phyloP scores from a whole-genome alignment of 1,140 invertebrate species.

The Drosophila saltans region DNA sequence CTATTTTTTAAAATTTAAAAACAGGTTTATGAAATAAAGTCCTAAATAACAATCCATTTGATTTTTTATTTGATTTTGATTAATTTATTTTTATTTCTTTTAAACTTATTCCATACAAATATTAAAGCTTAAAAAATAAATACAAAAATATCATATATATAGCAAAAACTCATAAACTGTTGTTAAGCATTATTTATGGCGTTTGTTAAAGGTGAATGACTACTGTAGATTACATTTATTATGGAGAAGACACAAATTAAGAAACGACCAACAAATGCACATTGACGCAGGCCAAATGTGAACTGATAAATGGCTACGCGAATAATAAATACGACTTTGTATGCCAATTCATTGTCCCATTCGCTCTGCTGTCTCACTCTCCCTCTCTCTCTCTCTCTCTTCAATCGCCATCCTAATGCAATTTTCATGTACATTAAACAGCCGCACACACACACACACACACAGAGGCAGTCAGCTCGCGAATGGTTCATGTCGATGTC shows the following conservation, averaged over 20 bases:
- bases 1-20: too few relatives aligned
- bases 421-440: constrained; percentile 23
- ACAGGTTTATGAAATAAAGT: too few relatives aligned
- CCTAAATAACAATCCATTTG: too few relatives aligned
- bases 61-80: too few relatives aligned
- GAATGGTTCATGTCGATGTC: constrained; percentile 7
- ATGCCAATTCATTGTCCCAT: constrained; percentile 5
- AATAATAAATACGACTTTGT: constrained; percentile 20
- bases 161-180: too few relatives aligned
- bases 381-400: background rate
- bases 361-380: background rate
- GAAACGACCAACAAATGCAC: constrained; percentile 21
- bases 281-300: constrained; percentile 19
- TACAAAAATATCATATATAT: too few relatives aligned
- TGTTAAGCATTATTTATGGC: background rate
- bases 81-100: too few relatives aligned
- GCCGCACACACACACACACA: constrained; percentile 4
- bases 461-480: background rate
- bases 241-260: constrained; percentile 18
- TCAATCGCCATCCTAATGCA: constrained; percentile 13
- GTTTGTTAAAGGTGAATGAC: background rate
- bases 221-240: constrained; percentile 13
- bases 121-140: too few relatives aligned
- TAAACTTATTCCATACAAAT: too few relatives aligned
- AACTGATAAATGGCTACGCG: constrained; percentile 21